Evolutionary conservation across 2,797 vertebrate species (phyloP), one percentile per base, ranked within the genome.

Genomic region (Hippoglossus hippoglossus): DNA sequence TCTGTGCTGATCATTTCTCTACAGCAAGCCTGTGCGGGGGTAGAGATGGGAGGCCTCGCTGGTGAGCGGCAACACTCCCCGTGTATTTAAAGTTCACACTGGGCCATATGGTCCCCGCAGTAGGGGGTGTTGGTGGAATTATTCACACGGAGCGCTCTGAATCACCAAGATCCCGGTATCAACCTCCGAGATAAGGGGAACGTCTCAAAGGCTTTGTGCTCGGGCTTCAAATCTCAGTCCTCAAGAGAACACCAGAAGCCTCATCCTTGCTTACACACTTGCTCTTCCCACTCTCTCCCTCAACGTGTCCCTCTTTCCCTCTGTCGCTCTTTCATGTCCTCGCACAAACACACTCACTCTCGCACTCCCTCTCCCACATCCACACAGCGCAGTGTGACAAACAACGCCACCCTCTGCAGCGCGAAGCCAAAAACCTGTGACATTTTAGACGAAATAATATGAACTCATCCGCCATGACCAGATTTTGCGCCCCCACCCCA

Each of bases 41-140:
- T 55, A 72, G 85, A 85, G 73, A 77, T 76, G 77, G 79, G 78
- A 82, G 84, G 85, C 80, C 86, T 70, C 79, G 77, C 71, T 85
- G 81, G 80, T 76, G 77, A 81, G 77, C 81, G 63, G 85, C 82
- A 83, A 74, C 87, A 69, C 83, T 85, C 81, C 86, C 87, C n/a
- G 36, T 72, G 86, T 90, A 85, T 91, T 88, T 91, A 91, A 92
- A 93, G 91, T 93, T 93, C 91, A 93, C 91, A 93, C 87, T 85
- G 86, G 91, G 89, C 91, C 93, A 92, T 93, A 93, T 92, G 92
- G 91, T 92, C 76, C 60, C 73, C 87, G n/a, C 91, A 91, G 91
- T 80, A 77, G 85, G 89, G 84, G 88, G 85, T 77, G 87, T 73
- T 76, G 88, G 88, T 81, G 87, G 87, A 92, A 89, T 91, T 91